Conservation (phyloP, 2,888 invertebrate genomes). For the Boloria euphrosyne region DNA sequence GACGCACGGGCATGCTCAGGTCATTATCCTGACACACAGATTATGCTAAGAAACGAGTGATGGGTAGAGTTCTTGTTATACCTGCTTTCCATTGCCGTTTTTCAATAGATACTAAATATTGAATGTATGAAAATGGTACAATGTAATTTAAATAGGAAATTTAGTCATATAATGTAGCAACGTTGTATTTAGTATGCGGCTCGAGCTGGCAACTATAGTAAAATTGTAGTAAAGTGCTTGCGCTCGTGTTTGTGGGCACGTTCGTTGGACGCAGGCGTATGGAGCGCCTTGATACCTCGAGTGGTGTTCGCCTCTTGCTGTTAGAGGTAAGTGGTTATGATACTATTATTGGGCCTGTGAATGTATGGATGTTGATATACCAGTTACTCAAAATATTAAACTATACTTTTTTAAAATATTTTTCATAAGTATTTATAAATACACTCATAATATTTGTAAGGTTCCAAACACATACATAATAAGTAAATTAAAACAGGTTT, state of each 20-base stretch:
- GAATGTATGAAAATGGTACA: neutral
- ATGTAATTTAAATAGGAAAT: conserved; percentile 21
- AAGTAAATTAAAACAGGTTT: too few species aligned
- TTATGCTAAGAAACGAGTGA: conserved; percentile 32
- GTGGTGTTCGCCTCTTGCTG: conserved; percentile 27
- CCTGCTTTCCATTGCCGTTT: conserved; percentile 24
- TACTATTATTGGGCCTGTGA: too few species aligned
- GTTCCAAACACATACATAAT: too few species aligned
- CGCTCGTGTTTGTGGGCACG: conserved; percentile 39
- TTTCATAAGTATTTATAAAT: too few species aligned
- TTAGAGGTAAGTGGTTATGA: conserved; percentile 36
- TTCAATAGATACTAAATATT: neutral
- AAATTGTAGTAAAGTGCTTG: conserved; percentile 43
- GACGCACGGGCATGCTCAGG: conserved; percentile 44
- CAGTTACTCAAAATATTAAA: too few species aligned
- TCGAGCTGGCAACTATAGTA: conserved; percentile 42
- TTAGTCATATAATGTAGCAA: neutral
- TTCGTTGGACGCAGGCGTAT: conserved; percentile 34
- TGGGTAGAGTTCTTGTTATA: conserved; percentile 4
- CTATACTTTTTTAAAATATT: too few species aligned
- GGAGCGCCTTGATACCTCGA: conserved; percentile 33
- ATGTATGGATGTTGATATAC: too few species aligned
- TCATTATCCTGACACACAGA: conserved; percentile 49
- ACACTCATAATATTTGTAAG: too few species aligned
- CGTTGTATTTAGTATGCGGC: conserved; percentile 31